Percentiles rank a stretch among this genome's conserved stretches.
These are phyloP conservation scores for Sprattus sprattus DNA, from an alignment of 2,113 vertebrate genomes.

Conservation along the genomic window DNA sequence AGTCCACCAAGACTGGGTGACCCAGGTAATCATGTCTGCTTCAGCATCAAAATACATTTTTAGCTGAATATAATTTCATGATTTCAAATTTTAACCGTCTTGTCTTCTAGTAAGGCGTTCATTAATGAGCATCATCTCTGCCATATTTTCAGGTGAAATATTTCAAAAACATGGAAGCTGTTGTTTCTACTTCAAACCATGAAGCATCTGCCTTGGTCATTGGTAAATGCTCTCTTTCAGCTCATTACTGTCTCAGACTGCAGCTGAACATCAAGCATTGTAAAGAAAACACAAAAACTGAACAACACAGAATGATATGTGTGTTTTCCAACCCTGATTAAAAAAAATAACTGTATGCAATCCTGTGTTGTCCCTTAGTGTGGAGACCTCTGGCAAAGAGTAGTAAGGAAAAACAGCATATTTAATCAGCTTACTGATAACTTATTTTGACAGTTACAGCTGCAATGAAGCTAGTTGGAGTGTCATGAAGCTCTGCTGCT, in stretches of 20 bases:
- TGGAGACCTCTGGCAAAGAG: slow-evolving; percentile 14
- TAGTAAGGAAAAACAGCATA: slow-evolving; percentile 21
- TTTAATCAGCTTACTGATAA: too few species aligned
- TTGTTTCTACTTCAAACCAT: slow-evolving; percentile 74
- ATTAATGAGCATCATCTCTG: slow-evolving; percentile 14
- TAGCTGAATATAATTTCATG: slow-evolving; percentile 21
- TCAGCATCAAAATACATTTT: too few species aligned
- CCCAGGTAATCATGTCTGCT: slow-evolving; percentile 50
- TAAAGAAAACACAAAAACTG: too few species aligned
- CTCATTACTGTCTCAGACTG: background rate
- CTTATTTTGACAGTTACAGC: too few species aligned
- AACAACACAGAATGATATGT: too few species aligned
- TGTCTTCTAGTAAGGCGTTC: background rate
- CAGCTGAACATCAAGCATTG: too few species aligned
- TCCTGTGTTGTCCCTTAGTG: too few species aligned
- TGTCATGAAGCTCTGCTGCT: too few species aligned
- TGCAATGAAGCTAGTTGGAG: too few species aligned
- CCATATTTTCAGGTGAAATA: slow-evolving; percentile 72
- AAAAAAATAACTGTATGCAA: too few species aligned
- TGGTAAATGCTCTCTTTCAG: slow-evolving; percentile 52
- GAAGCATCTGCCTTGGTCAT: slow-evolving; percentile 66
- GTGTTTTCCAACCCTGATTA: too few species aligned
- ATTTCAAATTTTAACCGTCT: slow-evolving; percentile 23
- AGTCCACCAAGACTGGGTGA: slow-evolving; percentile 72
- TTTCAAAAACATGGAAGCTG: slow-evolving; percentile 64